These are phyloP conservation scores for Hemicordylus capensis DNA, from an alignment of 2,113 vertebrate genomes.

Conservation along the genomic window DNA sequence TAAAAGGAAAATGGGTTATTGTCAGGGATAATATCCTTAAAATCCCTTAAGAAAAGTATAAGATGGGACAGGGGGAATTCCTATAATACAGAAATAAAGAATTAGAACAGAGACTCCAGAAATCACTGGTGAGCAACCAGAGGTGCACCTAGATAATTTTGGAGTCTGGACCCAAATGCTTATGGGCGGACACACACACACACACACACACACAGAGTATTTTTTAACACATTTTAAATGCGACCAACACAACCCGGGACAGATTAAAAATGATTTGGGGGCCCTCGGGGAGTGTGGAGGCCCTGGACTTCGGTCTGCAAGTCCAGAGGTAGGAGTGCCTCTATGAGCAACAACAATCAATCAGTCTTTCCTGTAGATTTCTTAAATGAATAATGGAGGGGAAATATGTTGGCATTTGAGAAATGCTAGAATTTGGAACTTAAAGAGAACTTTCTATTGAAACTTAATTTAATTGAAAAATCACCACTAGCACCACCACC, in stretches of 20 bases:
- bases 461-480: conserved; percentile 57
- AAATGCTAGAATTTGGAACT: conserved; percentile 54
- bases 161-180: no score
- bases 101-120: conserved; percentile 56
- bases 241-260: no score
- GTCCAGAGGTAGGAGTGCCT: no score
- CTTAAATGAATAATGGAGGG: conserved; percentile 55
- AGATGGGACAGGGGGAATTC: background rate
- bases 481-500: background rate
- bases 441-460: conserved; percentile 56
- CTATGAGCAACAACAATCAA: conserved; percentile 35
- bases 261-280: no score
- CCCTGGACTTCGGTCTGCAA: no score
- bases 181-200: no score
- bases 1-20: background rate
- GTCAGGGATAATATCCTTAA: background rate
- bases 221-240: no score
- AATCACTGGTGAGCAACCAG: conserved; percentile 39
- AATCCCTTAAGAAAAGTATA: background rate
- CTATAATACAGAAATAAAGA: conserved; percentile 44
- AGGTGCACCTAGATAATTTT: no score
- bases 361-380: conserved; percentile 41
- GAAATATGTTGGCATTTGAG: conserved; percentile 55
- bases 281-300: no score
- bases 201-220: no score